These are phyloP conservation scores for Hesperia comma DNA, from an alignment of 2,888 invertebrate genomes.

Conservation along the genomic window DNA sequence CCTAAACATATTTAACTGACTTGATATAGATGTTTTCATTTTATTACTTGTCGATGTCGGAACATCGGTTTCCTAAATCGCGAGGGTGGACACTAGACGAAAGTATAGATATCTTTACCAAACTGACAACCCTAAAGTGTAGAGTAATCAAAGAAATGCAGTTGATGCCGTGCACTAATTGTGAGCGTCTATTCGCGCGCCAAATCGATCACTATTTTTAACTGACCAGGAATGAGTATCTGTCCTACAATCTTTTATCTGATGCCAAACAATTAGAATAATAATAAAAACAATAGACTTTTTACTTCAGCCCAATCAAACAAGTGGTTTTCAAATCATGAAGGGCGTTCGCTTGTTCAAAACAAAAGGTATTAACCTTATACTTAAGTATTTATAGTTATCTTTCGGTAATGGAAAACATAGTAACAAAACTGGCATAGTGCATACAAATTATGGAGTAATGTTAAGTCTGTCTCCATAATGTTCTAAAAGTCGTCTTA, in stretches of 20 bases:
- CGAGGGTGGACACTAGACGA: too few relatives aligned
- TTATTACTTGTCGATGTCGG: too few relatives aligned
- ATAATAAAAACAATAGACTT: not conserved
- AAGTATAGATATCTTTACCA: not conserved
- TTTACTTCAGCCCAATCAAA: not conserved
- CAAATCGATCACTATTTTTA: slow-evolving; percentile 79
- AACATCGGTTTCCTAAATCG: too few relatives aligned
- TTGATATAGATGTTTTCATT: too few relatives aligned
- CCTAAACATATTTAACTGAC: too few relatives aligned
- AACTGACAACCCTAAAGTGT: not conserved
- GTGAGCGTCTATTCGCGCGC: slow-evolving; percentile 65
- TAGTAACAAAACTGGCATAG: not conserved
- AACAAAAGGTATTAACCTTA: too few relatives aligned
- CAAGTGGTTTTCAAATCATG: not conserved
- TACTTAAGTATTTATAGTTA: not conserved
- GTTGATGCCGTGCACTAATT: slow-evolving; percentile 49
- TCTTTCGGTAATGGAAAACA: not conserved
- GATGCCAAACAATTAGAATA: slow-evolving; percentile 4
- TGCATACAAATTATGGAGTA: too few relatives aligned
- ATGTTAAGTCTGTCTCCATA: too few relatives aligned
- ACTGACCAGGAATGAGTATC: slow-evolving; percentile 39
- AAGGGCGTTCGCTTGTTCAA: too few relatives aligned
- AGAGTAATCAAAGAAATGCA: slow-evolving; percentile 39
- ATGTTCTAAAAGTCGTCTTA: not conserved
- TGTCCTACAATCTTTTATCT: not conserved